phyloP scores from a whole-genome alignment of 2,113 vertebrate species.

The Burhinus oedicnemus region DNA sequence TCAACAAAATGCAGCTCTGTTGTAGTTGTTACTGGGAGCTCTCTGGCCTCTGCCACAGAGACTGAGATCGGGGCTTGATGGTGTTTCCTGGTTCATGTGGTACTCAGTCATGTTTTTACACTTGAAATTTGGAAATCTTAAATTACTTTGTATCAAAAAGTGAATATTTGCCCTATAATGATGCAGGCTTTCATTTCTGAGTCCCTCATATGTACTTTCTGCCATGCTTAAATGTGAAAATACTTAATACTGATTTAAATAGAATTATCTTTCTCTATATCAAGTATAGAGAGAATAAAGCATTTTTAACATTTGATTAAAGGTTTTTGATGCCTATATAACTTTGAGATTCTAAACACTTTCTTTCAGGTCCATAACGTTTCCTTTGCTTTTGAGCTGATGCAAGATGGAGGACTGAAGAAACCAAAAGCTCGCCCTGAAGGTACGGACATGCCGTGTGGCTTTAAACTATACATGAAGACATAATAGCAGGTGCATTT shows the following conservation, averaged over 20 bases:
- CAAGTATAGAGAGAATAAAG: background rate
- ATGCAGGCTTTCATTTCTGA: background rate
- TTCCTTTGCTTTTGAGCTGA: conserved; percentile 93
- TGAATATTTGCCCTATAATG: background rate
- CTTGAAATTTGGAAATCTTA: background rate
- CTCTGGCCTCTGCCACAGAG: background rate
- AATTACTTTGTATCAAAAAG: background rate
- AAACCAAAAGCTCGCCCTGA: conserved; percentile 96
- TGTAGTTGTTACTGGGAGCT: background rate
- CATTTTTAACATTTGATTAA: background rate
- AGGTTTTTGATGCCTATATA: background rate
- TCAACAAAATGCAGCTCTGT: background rate
- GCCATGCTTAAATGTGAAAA: background rate
- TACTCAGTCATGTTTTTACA: background rate
- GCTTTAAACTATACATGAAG: background rate
- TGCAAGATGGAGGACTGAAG: conserved; percentile 94
- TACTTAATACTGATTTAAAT: background rate
- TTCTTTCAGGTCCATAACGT: conserved; percentile 92
- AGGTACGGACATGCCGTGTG: conserved; percentile 72
- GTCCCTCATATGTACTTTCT: background rate
- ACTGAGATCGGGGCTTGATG: fast-evolving
- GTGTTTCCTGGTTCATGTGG: background rate
- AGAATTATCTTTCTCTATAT: background rate
- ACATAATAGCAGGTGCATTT: background rate
- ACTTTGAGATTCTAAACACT: background rate